phyloP scores from a whole-genome alignment of 2,113 vertebrate genomes.

The Myrmecobius fasciatus region DNA sequence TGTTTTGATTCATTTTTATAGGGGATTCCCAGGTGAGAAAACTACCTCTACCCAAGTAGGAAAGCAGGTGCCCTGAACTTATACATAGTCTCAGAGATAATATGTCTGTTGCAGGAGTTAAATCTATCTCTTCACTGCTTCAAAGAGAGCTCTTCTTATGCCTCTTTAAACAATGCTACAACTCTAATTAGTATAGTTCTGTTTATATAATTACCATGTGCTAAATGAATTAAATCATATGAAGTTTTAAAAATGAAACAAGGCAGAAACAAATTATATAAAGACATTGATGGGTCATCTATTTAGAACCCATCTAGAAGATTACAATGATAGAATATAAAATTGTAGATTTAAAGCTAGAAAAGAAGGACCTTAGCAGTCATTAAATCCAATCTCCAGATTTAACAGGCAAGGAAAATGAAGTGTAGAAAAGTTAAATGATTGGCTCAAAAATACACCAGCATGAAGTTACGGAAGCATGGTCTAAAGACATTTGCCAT shows the following conservation, averaged over 20 bases:
- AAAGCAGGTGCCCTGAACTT: not conserved
- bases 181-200: not conserved
- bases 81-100: not conserved
- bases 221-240: not conserved
- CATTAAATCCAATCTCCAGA: not conserved
- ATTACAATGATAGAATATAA: not conserved
- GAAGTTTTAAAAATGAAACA: not conserved
- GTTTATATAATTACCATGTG: not conserved
- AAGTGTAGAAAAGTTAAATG: not conserved
- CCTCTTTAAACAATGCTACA: not conserved
- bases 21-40: not conserved
- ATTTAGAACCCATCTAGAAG: not conserved
- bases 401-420: not conserved
- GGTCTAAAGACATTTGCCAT: not conserved
- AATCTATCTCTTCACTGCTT: not conserved
- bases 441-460: not conserved
- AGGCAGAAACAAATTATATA: not conserved
- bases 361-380: not conserved
- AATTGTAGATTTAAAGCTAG: not conserved
- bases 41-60: not conserved
- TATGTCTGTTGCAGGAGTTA: not conserved
- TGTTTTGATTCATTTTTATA: not conserved
- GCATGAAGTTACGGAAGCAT: not conserved
- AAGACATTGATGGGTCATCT: not conserved
- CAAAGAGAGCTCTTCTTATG: not conserved